Conservation (phyloP, 2,888 invertebrate genomes). For the Leptinotarsa tumamoca region DNA sequence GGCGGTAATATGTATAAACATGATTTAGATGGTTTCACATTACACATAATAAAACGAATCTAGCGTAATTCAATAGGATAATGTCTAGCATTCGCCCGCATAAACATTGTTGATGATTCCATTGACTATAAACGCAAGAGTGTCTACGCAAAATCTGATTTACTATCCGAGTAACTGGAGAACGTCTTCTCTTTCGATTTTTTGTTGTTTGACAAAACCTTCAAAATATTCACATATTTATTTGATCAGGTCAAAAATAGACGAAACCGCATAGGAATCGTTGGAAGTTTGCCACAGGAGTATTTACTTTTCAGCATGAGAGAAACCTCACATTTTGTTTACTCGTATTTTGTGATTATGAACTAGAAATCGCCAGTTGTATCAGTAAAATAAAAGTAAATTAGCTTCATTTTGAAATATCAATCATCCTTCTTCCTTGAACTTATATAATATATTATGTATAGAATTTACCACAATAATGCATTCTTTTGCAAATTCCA, state of each 20-base stretch:
- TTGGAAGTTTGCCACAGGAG: background rate
- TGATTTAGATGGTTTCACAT: constrained; percentile 51
- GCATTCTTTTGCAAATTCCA: too few species aligned
- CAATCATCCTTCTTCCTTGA: too few species aligned
- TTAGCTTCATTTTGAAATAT: background rate
- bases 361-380: background rate
- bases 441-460: too few species aligned
- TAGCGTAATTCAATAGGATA: constrained; percentile 55
- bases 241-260: constrained; percentile 6
- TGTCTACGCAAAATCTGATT: constrained; percentile 1
- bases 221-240: background rate
- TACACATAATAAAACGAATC: constrained; percentile 48
- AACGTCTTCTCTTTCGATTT: background rate
- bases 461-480: too few species aligned
- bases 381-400: background rate
- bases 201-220: background rate
- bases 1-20: constrained; percentile 49
- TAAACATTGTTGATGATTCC: constrained; percentile 48
- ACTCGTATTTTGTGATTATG: background rate
- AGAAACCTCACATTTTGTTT: background rate
- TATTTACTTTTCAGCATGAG: background rate
- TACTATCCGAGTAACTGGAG: background rate
- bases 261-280: background rate
- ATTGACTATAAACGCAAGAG: constrained; percentile 39
- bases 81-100: constrained; percentile 48